Base-by-base conservation (phyloP, 2,797 vertebrate genomes). In the Sebastes diaconus region DNA sequence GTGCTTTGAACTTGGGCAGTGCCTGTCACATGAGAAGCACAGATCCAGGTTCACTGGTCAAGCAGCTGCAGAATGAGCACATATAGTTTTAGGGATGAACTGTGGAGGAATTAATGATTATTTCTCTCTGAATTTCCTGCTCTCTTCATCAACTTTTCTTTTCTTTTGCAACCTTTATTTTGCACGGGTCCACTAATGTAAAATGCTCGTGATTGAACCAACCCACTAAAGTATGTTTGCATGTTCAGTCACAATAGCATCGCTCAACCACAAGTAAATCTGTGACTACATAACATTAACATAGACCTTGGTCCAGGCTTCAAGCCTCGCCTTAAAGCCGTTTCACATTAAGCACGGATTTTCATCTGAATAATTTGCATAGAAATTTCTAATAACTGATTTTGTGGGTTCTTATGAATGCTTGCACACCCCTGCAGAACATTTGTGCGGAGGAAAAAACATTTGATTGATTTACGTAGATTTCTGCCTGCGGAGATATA, bases 191-290 rank as follows among this genome's bases (percentile, higher is more conserved):
- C n/a, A 55, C 52, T 55, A 55, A 24, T 55, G 10, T 24, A 0
- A 24, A 55, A 24, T 16, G 18, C 42, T 18, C 0, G 10, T 55
- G 52, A 55, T 55, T 54, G 20, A 54, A 22, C 20, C 8, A 54
- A 22, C 14, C 39, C 39, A 0, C 1, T 42, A 42, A 42, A 42
- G 39, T 42, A 42, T 16, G 39, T 54, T 0, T 11, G 52, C 20
- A 54, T 54, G n/a, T 54, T 54, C 52, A 54, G 52, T 52, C 18
- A 52, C 20, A 42, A 42, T 6, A 42, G 39, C 39, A 42, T 42
- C 6, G 13, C 12, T 42, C 13, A 42, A 42, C 39, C 6, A 42
- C 2, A 42, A 42, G 14, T 42, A 42, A 42, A 42, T 42, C 0
- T 39, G 14, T 39, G 36, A 39, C 36, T 39, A 39, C 36, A 39